Evolutionary conservation across 2,113 vertebrate genomes (phyloP).

Genomic region (Nycticebus coucang): DNA sequence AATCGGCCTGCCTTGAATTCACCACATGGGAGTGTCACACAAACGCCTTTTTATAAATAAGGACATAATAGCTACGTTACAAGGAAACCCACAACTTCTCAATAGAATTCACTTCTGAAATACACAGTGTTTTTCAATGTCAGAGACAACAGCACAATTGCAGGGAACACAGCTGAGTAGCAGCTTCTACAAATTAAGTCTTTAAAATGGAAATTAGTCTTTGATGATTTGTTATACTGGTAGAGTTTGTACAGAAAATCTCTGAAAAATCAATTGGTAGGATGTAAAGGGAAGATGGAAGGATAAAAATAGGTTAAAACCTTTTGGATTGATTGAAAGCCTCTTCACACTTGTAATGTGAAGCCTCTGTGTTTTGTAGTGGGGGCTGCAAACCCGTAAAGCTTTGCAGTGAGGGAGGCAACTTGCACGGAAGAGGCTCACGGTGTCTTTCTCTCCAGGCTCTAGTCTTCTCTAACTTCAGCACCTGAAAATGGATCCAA

Average conservation of each 20-base stretch:
- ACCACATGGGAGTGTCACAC: background rate
- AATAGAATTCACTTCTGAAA: background rate
- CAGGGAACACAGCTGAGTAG: background rate
- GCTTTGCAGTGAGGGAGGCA: background rate
- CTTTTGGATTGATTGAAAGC: background rate
- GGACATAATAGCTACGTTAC: background rate
- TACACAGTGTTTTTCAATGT: background rate
- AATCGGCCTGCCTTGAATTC: background rate
- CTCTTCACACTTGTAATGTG: background rate
- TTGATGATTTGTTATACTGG: background rate
- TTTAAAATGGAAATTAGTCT: background rate
- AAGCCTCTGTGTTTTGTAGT: background rate
- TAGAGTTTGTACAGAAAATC: background rate
- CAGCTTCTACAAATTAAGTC: background rate
- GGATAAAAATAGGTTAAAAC: background rate
- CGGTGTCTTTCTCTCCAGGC: background rate
- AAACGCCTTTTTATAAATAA: background rate
- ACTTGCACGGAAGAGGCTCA: background rate
- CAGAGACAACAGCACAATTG: background rate
- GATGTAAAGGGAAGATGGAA: background rate
- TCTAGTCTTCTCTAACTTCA: background rate
- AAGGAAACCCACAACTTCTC: background rate
- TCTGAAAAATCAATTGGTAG: slow-evolving; percentile 1
- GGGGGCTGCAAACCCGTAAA: background rate
- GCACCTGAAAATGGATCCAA: background rate